phyloP scores from a whole-genome alignment of 2,888 invertebrate species.

The Hofmannophila pseudospretella region DNA sequence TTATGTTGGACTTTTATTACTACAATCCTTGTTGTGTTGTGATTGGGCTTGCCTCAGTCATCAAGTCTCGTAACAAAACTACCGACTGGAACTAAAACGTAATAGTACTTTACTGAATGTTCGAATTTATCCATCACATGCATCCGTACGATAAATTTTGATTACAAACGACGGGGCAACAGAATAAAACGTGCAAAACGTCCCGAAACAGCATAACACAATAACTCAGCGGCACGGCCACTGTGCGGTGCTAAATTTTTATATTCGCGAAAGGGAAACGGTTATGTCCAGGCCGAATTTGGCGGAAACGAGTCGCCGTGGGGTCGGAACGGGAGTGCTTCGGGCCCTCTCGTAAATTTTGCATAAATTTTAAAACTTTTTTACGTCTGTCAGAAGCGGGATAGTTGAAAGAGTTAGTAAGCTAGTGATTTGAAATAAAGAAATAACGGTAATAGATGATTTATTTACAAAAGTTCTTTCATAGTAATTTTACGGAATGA shows the following conservation, averaged over 20 bases:
- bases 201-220: slow-evolving; percentile 26
- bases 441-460: too few relatives aligned
- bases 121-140: slow-evolving; percentile 30
- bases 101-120: slow-evolving; percentile 13
- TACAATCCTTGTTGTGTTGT: too few relatives aligned
- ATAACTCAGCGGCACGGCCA: slow-evolving; percentile 50
- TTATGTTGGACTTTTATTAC: neutral
- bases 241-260: slow-evolving; percentile 62
- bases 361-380: slow-evolving; percentile 18
- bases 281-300: slow-evolving; percentile 59
- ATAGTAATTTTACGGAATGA: too few relatives aligned
- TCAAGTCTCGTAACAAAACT: too few relatives aligned
- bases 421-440: too few relatives aligned
- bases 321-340: slow-evolving; percentile 23
- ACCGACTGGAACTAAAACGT: too few relatives aligned
- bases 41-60: too few relatives aligned
- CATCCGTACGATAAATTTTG: slow-evolving; percentile 34
- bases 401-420: too few relatives aligned
- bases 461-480: too few relatives aligned
- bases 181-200: slow-evolving; percentile 35
- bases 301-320: slow-evolving; percentile 36
- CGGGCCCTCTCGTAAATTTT: slow-evolving; percentile 29
- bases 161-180: slow-evolving; percentile 34
- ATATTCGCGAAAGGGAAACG: slow-evolving; percentile 55
- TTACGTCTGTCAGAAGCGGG: neutral